A percentile compares a stretch with the other conserved stretches of the same genome.
Conservation (phyloP, 2,888 invertebrate genomes). For the Lepeophtheirus nordmannii region DNA sequence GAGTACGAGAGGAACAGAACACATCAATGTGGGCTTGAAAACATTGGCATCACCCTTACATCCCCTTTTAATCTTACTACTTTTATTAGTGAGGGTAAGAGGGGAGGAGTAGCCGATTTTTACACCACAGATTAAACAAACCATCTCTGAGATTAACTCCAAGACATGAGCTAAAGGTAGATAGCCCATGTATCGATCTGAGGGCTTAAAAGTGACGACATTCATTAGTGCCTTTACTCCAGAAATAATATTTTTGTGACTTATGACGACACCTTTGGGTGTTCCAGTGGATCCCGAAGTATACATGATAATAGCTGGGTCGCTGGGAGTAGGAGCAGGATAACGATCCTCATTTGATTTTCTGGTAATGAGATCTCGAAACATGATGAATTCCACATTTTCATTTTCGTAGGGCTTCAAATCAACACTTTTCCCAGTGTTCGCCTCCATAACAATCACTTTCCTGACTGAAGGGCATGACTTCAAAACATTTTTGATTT, state of each 20-base stretch:
- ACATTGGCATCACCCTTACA: slow-evolving; percentile 24
- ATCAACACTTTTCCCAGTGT: neutral
- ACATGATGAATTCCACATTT: neutral
- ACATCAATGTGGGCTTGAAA: slow-evolving; percentile 22
- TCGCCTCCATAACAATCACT: slow-evolving; percentile 27
- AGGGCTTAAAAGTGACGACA: slow-evolving; percentile 5
- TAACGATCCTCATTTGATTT: neutral
- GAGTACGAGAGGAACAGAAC: slow-evolving; percentile 19
- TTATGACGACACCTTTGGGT: slow-evolving; percentile 21
- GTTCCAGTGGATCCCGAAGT: slow-evolving; percentile 47
- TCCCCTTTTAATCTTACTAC: slow-evolving; percentile 49
- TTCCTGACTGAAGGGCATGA: slow-evolving; percentile 57
- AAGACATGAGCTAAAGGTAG: slow-evolving; percentile 93
- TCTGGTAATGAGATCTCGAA: neutral
- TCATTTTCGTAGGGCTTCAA: neutral
- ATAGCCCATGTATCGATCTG: slow-evolving; percentile 60
- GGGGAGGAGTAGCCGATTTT: slow-evolving; percentile 52
- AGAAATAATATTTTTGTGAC: slow-evolving; percentile 14
- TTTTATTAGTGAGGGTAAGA: slow-evolving; percentile 64
- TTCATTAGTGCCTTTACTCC: slow-evolving; percentile 16
- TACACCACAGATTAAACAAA: slow-evolving; percentile 45
- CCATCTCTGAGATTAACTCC: slow-evolving; percentile 56
- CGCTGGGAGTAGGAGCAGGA: slow-evolving; percentile 36
- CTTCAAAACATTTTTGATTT: slow-evolving; percentile 61
- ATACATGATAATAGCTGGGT: slow-evolving; percentile 95